Conservation (phyloP, 2,113 vertebrate species). For the Hirundichthys speculiger region DNA sequence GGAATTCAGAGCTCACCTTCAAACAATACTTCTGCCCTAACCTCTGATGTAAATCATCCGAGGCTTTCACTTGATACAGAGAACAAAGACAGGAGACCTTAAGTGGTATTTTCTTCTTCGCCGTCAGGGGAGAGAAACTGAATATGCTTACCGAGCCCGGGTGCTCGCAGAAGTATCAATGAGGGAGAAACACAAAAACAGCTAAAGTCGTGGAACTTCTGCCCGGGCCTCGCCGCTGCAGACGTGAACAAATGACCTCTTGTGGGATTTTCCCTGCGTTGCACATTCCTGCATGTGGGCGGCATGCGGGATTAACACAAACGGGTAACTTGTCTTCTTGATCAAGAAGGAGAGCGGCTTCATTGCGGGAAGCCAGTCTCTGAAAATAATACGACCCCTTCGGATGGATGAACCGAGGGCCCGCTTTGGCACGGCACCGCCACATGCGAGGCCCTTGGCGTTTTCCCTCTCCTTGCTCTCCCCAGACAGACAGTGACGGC, state of each 20-base stretch:
- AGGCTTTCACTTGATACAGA: conserved; percentile 26
- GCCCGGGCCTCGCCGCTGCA: conserved; percentile 13
- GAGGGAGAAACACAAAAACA: conserved; percentile 41
- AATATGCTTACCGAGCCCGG: conserved; percentile 8
- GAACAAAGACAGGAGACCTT: conserved; percentile 52
- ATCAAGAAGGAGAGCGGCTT: conserved; percentile 54
- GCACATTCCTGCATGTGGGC: conserved; percentile 66
- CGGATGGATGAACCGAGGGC: conserved; percentile 43
- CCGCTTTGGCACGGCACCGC: conserved; percentile 40
- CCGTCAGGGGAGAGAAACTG: conserved; percentile 13
- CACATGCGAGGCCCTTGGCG: conserved; percentile 48
- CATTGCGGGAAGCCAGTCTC: conserved; percentile 48
- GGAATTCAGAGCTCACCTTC: conserved; percentile 41
- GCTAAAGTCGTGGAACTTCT: conserved; percentile 25
- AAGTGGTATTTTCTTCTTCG: conserved; percentile 22
- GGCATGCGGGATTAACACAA: conserved; percentile 57
- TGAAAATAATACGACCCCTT: conserved; percentile 61
- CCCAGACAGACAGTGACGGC: conserved; percentile 46
- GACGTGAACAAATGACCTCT: conserved; percentile 47
- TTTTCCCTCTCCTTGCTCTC: neutral
- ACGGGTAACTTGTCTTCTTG: conserved; percentile 61
- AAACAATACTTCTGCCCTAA: conserved; percentile 69
- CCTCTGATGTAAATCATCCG: conserved; percentile 57
- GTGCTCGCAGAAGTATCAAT: conserved; percentile 24
- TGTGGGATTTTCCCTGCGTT: conserved; percentile 54